These are phyloP conservation scores for Spodoptera littoralis DNA, from an alignment of 2,888 invertebrate species.

Conservation along the genomic window DNA sequence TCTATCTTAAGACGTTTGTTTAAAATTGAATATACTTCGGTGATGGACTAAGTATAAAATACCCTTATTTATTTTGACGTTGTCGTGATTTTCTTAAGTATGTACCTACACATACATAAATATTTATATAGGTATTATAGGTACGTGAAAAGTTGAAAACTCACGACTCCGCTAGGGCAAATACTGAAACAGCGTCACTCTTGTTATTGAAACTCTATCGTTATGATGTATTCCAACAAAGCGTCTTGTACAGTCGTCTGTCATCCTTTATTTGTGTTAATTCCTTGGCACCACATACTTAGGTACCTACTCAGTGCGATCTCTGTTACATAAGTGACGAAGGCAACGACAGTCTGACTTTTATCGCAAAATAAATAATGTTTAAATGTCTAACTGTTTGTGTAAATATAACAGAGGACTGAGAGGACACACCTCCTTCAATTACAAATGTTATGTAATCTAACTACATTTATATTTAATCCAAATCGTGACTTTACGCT, in stretches of 20 bases:
- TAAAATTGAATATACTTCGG: no score
- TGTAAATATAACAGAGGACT: no score
- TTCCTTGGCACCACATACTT: constrained; percentile 34
- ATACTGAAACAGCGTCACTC: constrained; percentile 13
- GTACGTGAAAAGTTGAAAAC: background rate
- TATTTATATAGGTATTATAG: no score
- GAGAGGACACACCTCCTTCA: no score
- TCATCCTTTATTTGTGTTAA: constrained; percentile 36
- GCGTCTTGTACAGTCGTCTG: constrained; percentile 19
- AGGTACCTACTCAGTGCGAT: constrained; percentile 11
- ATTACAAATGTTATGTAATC: no score
- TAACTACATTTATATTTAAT: no score
- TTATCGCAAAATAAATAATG: constrained; percentile 1
- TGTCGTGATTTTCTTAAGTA: no score
- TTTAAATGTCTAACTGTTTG: background rate
- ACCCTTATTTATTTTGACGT: no score
- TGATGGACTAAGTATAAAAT: no score
- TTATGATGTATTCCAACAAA: constrained; percentile 6
- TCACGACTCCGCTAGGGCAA: constrained; percentile 15
- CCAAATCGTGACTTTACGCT: no score
- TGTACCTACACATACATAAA: no score
- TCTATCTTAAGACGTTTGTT: no score
- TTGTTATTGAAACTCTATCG: constrained; percentile 10
- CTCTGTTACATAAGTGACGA: constrained; percentile 18
- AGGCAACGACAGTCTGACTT: constrained; percentile 2